Conservation (phyloP, 1,140 invertebrate species). For the Drosophila takahashii region DNA sequence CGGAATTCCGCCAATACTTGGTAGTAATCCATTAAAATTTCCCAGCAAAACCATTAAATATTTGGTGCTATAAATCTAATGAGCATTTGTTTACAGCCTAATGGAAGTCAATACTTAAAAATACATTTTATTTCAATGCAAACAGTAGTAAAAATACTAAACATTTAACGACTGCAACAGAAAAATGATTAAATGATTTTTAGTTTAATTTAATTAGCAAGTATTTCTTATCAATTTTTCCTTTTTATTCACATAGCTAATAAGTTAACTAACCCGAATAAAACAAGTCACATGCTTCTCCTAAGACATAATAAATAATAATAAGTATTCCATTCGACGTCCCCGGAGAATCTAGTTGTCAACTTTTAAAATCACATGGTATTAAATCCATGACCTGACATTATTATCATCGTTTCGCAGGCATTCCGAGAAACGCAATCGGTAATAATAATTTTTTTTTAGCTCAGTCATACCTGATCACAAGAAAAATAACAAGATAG, state of each 20-base stretch:
- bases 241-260: background rate
- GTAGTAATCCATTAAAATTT: constrained; percentile 1
- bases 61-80: background rate
- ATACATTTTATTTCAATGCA: background rate
- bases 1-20: background rate
- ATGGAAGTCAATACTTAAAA: background rate
- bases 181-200: background rate
- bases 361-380: constrained; percentile 14
- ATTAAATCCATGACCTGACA: constrained; percentile 23
- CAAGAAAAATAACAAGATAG: background rate
- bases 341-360: constrained; percentile 9
- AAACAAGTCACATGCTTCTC: constrained; percentile 13
- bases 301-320: constrained; percentile 7
- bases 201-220: background rate
- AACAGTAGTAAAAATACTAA: background rate
- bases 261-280: background rate
- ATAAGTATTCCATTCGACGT: constrained; percentile 22
- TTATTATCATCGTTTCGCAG: constrained; percentile 13
- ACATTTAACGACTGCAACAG: background rate
- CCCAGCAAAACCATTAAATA: background rate
- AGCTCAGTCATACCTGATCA: background rate
- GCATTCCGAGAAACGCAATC: constrained; percentile 25
- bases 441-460: constrained; percentile 3
- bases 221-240: background rate
- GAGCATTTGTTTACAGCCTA: constrained; percentile 9